A percentile compares a stretch with the other conserved stretches of the same genome.
phyloP scores from a whole-genome alignment of 2,888 invertebrate genomes.

The Gnatocerus cornutus region DNA sequence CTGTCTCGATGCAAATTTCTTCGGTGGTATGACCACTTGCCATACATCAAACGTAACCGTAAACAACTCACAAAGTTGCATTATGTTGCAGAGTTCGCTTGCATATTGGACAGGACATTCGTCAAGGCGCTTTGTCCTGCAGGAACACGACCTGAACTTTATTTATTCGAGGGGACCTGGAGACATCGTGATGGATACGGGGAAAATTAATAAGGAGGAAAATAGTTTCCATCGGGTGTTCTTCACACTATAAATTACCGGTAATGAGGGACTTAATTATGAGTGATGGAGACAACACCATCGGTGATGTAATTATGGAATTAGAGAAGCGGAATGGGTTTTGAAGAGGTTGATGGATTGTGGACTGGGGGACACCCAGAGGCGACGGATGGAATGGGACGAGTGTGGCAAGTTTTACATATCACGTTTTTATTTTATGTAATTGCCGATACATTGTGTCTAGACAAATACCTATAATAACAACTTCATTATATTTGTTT shows the following conservation, averaged over 20 bases:
- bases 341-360: constrained; percentile 14
- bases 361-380: neutral
- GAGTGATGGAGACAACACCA: constrained; percentile 17
- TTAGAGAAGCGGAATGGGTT: constrained; percentile 5
- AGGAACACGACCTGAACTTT: neutral
- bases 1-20: constrained; percentile 40
- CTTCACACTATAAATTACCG: constrained; percentile 17
- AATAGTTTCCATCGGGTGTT: constrained; percentile 7
- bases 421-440: no score
- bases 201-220: constrained; percentile 13
- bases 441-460: no score
- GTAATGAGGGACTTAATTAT: constrained; percentile 9
- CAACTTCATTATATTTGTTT: no score
- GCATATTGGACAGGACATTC: constrained; percentile 39
- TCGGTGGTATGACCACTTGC: constrained; percentile 39
- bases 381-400: neutral
- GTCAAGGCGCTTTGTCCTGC: constrained; percentile 29
- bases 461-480: no score
- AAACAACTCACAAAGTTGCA: constrained; percentile 46
- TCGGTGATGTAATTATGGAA: constrained; percentile 6
- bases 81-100: constrained; percentile 35
- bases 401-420: neutral
- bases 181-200: constrained; percentile 10
- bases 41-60: constrained; percentile 34
- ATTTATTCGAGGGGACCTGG: constrained; percentile 1